Percentiles rank a stretch among this genome's conserved stretches.
These are phyloP conservation scores for Eupithecia exiguata DNA, from an alignment of 2,888 invertebrate species.

Conservation along the genomic window DNA sequence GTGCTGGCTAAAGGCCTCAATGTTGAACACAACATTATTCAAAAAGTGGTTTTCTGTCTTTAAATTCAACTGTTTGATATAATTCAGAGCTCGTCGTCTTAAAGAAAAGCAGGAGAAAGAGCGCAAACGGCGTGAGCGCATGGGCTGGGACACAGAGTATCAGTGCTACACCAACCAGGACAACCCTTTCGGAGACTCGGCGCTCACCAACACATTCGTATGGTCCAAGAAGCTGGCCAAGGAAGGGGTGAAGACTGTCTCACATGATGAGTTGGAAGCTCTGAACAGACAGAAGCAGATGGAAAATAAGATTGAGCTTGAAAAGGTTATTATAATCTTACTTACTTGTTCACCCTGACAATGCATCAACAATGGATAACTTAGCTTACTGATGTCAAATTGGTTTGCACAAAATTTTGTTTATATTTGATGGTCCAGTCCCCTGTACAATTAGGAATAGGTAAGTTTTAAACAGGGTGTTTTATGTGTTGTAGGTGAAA, in stretches of 20 bases:
- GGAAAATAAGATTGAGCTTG: conserved; percentile 95
- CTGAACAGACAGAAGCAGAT: conserved; percentile 93
- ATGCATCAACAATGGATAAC: background rate
- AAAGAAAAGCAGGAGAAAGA: conserved; percentile 97
- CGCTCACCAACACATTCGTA: conserved; percentile 96
- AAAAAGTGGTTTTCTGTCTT: background rate
- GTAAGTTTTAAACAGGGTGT: background rate
- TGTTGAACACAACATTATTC: background rate
- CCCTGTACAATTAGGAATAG: background rate
- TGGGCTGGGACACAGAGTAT: conserved; percentile 99
- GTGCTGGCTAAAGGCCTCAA: too few species aligned
- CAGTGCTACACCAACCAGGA: conserved; percentile 98
- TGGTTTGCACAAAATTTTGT: too few species aligned
- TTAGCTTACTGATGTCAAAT: background rate
- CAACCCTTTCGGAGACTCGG: conserved; percentile 99
- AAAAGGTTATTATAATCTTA: conserved; percentile 85
- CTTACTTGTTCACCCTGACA: background rate
- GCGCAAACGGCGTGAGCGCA: conserved; percentile 92
- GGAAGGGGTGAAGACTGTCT: conserved; percentile 92
- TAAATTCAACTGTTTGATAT: background rate
- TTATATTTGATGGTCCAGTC: background rate
- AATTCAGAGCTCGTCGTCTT: conserved; percentile 86
- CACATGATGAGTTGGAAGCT: conserved; percentile 91
- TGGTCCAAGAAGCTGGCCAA: conserved; percentile 98
- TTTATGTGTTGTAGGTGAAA: conserved; percentile 85